Conservation (phyloP, 2,888 invertebrate genomes). For the Scaptomyza flava region DNA sequence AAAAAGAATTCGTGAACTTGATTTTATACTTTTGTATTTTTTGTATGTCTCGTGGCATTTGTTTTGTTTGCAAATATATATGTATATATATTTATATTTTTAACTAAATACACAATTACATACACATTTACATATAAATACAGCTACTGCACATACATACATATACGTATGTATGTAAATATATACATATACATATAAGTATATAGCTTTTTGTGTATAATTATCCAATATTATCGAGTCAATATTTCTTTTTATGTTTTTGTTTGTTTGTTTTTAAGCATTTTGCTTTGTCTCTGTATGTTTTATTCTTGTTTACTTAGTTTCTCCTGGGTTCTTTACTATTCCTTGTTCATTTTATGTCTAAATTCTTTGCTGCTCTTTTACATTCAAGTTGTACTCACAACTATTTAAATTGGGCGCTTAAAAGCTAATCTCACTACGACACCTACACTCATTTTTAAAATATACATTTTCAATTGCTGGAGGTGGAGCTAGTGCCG, state of each 20-base stretch:
- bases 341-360: constrained; percentile 76
- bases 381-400: constrained; percentile 62
- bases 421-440: constrained; percentile 77
- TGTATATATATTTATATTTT: constrained; percentile 54
- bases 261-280: constrained; percentile 59
- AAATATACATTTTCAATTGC: constrained; percentile 50
- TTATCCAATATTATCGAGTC: constrained; percentile 75
- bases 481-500: constrained; percentile 33
- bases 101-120: constrained; percentile 77
- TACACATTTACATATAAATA: constrained; percentile 80
- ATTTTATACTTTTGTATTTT: constrained; percentile 50
- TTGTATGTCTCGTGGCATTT: constrained; percentile 50
- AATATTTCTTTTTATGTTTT: constrained; percentile 42
- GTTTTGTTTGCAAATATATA: constrained; percentile 71
- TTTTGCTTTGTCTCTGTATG: constrained; percentile 47
- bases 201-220: constrained; percentile 65
- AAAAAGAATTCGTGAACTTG: constrained; percentile 2
- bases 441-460: constrained; percentile 37
- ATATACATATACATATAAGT: constrained; percentile 53
- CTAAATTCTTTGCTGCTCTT: constrained; percentile 76
- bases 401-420: constrained; percentile 69
- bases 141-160: constrained; percentile 72
- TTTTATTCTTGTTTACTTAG: constrained; percentile 26
- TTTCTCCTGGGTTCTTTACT: constrained; percentile 44
- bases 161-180: constrained; percentile 62